Base-by-base conservation (phyloP, 2,888 invertebrate species). In the Eledone cirrhosa region DNA sequence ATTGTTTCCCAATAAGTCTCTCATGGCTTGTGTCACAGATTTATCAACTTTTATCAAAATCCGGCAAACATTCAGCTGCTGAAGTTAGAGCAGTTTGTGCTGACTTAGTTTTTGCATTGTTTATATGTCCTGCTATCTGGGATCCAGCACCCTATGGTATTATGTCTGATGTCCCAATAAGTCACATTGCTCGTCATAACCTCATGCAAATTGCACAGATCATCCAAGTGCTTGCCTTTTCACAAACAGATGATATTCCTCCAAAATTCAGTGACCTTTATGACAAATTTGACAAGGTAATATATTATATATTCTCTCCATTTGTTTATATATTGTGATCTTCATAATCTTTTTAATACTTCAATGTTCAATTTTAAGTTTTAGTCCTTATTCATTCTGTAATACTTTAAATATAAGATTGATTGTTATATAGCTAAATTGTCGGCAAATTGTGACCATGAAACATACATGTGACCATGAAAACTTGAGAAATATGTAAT, bases 91-190 rank as follows among this genome's bases (percentile, higher is more conserved):
- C 94, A 0, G 94, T 98, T 85, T 96, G 97, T 89, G 96, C 96
- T 0, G 98, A 99, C 89, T 92, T 99, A 80, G 95, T 99, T 41
- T 95, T 99, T 89, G 96, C 96, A 16, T 94, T 95, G 89, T 97
- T 98, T 89, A 95, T 99, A 80, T 99, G 98, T 88, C 98, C 98
- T 3, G 98, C 98, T 0, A 96, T 99, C 78, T 95, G 97, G 77
- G 97, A 97, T 92, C 99, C 99, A 0, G 98, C 98, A 90, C 95
- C 96, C 1, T 95, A 97, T 91, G 98, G 98, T 24, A 95, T 99
- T 78, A 92, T 92, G 2, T 95, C 95, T 5, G 98, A 98, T 88
- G 95, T 96, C 1, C 96, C 97, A 13, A 95, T 99, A 79, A 96
- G 96, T 67, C 95, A 96, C 87, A 94, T 96, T 80, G 96, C 97